Evolutionary conservation across 2,888 invertebrate species (phyloP).

Genomic region (Hecatera dysodea): DNA sequence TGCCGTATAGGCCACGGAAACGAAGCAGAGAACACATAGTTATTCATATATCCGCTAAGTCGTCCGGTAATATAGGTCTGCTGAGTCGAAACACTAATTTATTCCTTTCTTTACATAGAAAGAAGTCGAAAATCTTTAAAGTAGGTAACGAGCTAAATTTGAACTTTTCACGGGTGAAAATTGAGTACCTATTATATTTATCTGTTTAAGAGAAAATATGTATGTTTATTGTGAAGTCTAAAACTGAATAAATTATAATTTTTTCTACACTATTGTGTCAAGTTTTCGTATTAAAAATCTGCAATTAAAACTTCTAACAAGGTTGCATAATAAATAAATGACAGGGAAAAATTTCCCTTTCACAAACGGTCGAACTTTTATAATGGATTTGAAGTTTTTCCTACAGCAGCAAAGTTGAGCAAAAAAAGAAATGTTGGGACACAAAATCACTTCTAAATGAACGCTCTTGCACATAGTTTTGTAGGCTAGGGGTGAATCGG

Average conservation of each 20-base stretch:
- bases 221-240: neutral
- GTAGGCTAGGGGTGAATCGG: conserved; percentile 4
- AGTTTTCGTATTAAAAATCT: conserved; percentile 1
- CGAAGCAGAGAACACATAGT: no score
- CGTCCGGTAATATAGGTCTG: no score
- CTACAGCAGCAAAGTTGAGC: neutral
- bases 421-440: conserved; percentile 18
- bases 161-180: neutral
- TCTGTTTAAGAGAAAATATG: neutral
- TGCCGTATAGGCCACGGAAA: no score
- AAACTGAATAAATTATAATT: neutral
- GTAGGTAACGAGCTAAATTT: no score
- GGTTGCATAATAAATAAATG: conserved; percentile 9
- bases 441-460: conserved; percentile 55
- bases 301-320: conserved; percentile 22
- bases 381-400: conserved; percentile 16
- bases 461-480: conserved; percentile 26
- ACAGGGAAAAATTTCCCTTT: neutral
- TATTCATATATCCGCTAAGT: no score
- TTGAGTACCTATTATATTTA: neutral
- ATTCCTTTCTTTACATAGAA: no score
- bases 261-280: neutral
- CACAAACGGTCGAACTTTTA: conserved; percentile 12
- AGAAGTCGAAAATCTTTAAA: no score
- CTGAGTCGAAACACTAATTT: no score